Conservation (phyloP, 2,888 invertebrate genomes). For the Acheta domesticus region DNA sequence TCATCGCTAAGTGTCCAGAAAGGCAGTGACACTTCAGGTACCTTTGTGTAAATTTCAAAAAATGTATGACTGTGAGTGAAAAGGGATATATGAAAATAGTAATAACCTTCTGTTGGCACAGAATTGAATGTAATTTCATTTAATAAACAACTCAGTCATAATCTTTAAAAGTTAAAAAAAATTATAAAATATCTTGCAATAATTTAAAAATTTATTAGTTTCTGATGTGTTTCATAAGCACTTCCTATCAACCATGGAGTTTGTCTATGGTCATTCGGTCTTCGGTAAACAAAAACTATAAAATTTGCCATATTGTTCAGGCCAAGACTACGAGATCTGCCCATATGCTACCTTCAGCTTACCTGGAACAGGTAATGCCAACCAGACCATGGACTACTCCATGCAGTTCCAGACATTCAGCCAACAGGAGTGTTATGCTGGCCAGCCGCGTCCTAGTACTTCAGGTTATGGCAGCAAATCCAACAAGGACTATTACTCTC, state of each 20-base stretch:
- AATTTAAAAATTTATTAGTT: not conserved
- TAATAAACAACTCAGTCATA: not conserved
- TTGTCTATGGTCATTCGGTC: constrained; percentile 12
- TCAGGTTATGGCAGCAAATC: constrained; percentile 34
- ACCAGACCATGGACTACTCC: constrained; percentile 43
- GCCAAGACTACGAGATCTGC: constrained; percentile 44
- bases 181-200: not conserved
- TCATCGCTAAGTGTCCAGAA: constrained; percentile 43
- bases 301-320: constrained; percentile 24
- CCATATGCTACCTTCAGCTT: constrained; percentile 47
- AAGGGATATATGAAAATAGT: not conserved
- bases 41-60: not conserved
- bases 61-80: no score
- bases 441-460: constrained; percentile 37
- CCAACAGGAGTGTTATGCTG: constrained; percentile 44
- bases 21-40: constrained; percentile 42
- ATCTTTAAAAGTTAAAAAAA: not conserved
- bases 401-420: constrained; percentile 45
- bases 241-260: not conserved
- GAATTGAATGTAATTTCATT: not conserved
- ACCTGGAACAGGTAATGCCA: constrained; percentile 36
- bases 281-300: not conserved
- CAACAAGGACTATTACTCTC: constrained; percentile 38
- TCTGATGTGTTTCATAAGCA: not conserved
- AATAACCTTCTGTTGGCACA: constrained; percentile 2